Conservation (phyloP, 2,113 vertebrate species). For the Machaerirhynchus nigripectus region DNA sequence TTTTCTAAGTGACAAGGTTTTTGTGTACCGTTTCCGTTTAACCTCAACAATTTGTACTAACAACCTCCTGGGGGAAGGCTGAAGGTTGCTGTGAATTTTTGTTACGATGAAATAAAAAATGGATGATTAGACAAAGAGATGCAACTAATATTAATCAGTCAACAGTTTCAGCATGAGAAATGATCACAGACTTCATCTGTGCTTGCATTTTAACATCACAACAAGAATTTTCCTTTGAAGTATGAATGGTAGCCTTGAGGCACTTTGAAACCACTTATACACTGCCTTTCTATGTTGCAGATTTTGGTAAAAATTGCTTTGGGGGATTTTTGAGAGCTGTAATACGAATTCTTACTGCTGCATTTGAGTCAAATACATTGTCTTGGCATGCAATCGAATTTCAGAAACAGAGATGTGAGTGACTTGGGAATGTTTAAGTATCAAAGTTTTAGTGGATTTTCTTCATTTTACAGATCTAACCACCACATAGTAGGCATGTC, state of each 20-base stretch:
- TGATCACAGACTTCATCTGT: neutral
- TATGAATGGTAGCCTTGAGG: neutral
- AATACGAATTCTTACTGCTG: neutral
- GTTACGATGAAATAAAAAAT: neutral
- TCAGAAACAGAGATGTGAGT: neutral
- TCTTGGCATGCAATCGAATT: neutral
- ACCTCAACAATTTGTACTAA: neutral
- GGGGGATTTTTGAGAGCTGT: neutral
- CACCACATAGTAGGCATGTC: neutral
- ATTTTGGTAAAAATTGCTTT: neutral
- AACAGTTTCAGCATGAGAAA: neutral
- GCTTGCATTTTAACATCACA: neutral
- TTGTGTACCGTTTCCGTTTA: neutral
- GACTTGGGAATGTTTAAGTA: neutral
- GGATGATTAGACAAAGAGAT: neutral
- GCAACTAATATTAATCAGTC: neutral
- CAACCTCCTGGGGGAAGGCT: neutral
- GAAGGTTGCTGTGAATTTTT: neutral
- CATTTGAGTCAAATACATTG: neutral
- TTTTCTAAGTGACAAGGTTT: neutral
- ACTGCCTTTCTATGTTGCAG: neutral
- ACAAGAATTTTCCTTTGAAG: neutral
- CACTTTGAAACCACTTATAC: neutral
- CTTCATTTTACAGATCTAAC: constrained; percentile 41
- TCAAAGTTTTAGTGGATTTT: constrained; percentile 43